Evolutionary conservation across 2,113 vertebrate genomes (phyloP).

Genomic region (Lathamus discolor): DNA sequence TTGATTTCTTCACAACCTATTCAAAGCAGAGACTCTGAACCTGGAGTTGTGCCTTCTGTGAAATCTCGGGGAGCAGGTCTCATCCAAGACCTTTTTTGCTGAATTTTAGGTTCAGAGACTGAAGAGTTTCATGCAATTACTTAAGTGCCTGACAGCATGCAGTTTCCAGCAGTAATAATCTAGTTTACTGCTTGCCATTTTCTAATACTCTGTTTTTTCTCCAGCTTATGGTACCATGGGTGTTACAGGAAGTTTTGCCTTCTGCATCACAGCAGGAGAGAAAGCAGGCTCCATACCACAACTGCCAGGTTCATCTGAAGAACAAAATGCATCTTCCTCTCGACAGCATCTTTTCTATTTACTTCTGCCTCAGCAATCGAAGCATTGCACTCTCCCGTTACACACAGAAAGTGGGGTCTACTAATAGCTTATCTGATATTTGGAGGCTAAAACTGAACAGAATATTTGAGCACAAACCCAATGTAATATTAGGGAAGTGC

Average conservation of each 20-base stretch:
- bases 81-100: not conserved
- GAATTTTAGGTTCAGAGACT: not conserved
- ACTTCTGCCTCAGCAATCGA: not conserved
- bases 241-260: not conserved
- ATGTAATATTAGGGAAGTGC: not conserved
- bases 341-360: not conserved
- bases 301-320: not conserved
- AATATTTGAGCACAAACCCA: not conserved
- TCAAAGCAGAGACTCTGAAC: not conserved
- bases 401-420: not conserved
- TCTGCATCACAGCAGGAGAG: not conserved
- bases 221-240: not conserved
- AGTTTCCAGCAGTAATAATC: not conserved
- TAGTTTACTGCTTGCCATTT: slow-evolving; percentile 3
- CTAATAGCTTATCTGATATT: rapidly evolving
- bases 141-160: not conserved
- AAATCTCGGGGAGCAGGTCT: not conserved
- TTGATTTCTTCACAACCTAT: not conserved
- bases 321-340: not conserved
- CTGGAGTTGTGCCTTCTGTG: not conserved
- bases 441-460: not conserved
- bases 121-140: not conserved
- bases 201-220: not conserved
- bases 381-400: not conserved
- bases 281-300: not conserved